Evolutionary conservation across 2,888 invertebrate genomes (phyloP).

Genomic region (Sarcophaga rosellei): DNA sequence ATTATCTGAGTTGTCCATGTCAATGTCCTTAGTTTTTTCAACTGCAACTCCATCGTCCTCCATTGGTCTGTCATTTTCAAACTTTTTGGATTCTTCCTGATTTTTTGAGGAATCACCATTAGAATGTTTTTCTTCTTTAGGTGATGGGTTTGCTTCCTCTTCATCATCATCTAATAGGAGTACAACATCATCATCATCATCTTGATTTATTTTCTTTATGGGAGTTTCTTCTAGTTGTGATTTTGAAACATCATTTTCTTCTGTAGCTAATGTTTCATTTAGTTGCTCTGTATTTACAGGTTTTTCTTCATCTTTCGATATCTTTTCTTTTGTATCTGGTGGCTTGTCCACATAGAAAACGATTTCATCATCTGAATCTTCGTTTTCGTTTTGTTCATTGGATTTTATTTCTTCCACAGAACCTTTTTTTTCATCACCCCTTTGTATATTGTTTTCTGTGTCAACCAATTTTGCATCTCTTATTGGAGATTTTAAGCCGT

Average conservation of each 20-base stretch:
- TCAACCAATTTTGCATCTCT: neutral
- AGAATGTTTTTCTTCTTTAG: constrained; percentile 1
- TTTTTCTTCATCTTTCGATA: constrained; percentile 38
- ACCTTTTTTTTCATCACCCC: neutral
- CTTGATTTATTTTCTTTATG: constrained; percentile 12
- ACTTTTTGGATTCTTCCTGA: neutral
- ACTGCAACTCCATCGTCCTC: neutral
- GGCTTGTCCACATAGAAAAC: constrained; percentile 74
- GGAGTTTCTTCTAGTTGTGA: constrained; percentile 4
- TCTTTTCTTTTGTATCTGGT: constrained; percentile 37
- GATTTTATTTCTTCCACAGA: neutral
- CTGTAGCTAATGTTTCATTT: neutral
- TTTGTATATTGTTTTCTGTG: neutral
- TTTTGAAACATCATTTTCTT: constrained; percentile 26
- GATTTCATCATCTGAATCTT: constrained; percentile 74
- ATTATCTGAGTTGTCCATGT: constrained; percentile 77
- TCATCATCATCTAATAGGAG: constrained; percentile 72
- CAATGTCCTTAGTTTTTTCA: constrained; percentile 57
- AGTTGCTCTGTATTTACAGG: neutral
- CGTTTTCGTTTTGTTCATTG: constrained; percentile 36
- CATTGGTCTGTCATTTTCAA: neutral
- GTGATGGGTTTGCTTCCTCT: constrained; percentile 58
- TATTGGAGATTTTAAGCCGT: neutral
- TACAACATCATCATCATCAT: constrained; percentile 73
- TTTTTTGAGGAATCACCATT: neutral